Evolutionary conservation across 53 echinoderm and acorn worm genomes (phyloP).

Genomic region (Mesocentrotus franciscanus): DNA sequence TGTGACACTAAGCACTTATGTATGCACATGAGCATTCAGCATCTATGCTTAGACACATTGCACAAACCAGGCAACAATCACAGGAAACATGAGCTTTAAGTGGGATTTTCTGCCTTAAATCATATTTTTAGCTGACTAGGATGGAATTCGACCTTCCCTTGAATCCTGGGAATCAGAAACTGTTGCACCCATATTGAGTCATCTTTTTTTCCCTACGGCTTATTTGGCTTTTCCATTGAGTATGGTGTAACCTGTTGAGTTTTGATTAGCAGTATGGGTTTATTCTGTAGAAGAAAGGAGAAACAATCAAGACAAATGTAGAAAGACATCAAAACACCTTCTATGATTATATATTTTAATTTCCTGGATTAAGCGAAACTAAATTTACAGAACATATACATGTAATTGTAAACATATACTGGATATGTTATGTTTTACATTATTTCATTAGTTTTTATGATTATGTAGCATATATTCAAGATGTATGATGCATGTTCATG

Average conservation of each 20-base stretch:
- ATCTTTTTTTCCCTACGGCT: background rate
- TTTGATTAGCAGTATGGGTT: background rate
- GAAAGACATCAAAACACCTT: no score
- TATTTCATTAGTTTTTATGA: background rate
- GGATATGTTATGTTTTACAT: background rate
- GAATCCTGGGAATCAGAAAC: background rate
- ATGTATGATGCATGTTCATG: background rate
- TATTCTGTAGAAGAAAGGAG: background rate
- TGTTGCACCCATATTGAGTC: constrained; percentile 47
- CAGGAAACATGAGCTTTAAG: constrained; percentile 49
- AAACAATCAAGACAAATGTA: no score
- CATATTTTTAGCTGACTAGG: constrained; percentile 7
- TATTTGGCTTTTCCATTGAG: background rate
- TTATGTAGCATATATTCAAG: background rate
- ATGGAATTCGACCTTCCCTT: constrained; percentile 16
- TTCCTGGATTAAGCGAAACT: no score
- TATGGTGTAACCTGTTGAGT: background rate
- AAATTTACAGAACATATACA: background rate
- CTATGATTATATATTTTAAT: no score
- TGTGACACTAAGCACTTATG: background rate
- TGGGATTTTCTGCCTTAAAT: constrained; percentile 29
- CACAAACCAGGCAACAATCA: constrained; percentile 43
- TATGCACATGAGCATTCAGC: background rate
- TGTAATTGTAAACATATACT: background rate
- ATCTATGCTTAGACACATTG: background rate